Evolutionary conservation across 2,113 vertebrate species (phyloP).

Genomic region (Gadus macrocephalus): DNA sequence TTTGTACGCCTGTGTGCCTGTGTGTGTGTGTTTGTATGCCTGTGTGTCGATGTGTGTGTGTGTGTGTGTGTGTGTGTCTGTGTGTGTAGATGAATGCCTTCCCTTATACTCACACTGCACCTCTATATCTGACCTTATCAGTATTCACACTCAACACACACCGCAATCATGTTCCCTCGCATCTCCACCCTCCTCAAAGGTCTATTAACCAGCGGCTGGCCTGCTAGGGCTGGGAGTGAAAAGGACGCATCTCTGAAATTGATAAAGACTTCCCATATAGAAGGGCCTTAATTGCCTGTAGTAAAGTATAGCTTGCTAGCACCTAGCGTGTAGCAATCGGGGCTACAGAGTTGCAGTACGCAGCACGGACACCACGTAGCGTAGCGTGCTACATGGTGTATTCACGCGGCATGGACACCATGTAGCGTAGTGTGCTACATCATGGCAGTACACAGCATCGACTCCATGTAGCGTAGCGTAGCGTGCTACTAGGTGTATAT

Average conservation of each 20-base stretch:
- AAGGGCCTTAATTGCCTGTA: not conserved
- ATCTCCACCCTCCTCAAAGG: not conserved
- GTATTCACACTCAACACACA: constrained; percentile 46
- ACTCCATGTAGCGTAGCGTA: too few relatives aligned
- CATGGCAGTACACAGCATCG: too few relatives aligned
- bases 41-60: not conserved
- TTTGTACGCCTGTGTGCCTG: not conserved
- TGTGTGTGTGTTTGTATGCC: not conserved
- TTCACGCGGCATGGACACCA: too few relatives aligned
- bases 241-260: constrained; percentile 38
- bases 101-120: constrained; percentile 53
- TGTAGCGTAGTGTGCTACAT: too few relatives aligned
- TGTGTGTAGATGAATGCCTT: constrained; percentile 36
- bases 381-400: too few relatives aligned
- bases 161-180: constrained; percentile 8
- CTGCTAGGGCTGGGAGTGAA: constrained; percentile 10
- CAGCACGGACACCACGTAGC: too few relatives aligned
- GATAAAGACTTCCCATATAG: constrained; percentile 36
- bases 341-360: too few relatives aligned
- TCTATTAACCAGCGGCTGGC: not conserved
- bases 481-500: too few relatives aligned
- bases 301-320: too few relatives aligned
- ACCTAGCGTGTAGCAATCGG: too few relatives aligned
- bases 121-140: constrained; percentile 55
- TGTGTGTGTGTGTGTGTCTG: constrained; percentile 9